A percentile compares a stretch with the other conserved stretches of the same genome.
Evolutionary conservation across 2,888 invertebrate species (phyloP).

Genomic region (Gibbula magus): DNA sequence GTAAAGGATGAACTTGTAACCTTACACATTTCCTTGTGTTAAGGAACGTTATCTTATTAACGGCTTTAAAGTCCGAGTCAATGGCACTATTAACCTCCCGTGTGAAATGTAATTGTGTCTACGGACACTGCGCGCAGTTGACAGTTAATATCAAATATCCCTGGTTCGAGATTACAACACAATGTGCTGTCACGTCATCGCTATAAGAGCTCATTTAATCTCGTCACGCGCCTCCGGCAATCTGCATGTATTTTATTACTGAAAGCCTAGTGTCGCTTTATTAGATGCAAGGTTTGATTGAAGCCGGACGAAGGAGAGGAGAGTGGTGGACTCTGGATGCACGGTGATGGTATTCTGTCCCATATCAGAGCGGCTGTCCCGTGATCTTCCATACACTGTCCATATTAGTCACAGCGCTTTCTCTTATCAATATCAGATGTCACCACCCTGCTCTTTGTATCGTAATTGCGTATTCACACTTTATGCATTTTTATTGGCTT

Average conservation of each 20-base stretch:
- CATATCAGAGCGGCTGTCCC: too few species aligned
- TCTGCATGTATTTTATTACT: conserved; percentile 3
- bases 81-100: neutral
- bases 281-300: conserved; percentile 8
- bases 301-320: neutral
- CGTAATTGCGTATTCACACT: too few species aligned
- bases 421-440: too few species aligned
- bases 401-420: too few species aligned
- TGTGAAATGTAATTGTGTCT: neutral
- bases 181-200: conserved; percentile 9
- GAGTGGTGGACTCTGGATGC: too few species aligned
- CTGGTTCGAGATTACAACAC: conserved; percentile 22
- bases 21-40: too few species aligned
- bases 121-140: neutral
- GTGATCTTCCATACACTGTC: too few species aligned
- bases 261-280: neutral
- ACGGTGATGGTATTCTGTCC: too few species aligned
- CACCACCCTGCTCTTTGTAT: too few species aligned
- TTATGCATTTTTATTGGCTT: too few species aligned
- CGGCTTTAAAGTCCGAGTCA: neutral
- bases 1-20: too few species aligned
- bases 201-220: conserved; percentile 14
- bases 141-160: conserved; percentile 1
- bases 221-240: neutral
- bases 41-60: too few species aligned